These are phyloP conservation scores for Theonella swinhoei DNA, from an alignment of 37 sponge, comb jelly and placozoan species.

Conservation along the genomic window DNA sequence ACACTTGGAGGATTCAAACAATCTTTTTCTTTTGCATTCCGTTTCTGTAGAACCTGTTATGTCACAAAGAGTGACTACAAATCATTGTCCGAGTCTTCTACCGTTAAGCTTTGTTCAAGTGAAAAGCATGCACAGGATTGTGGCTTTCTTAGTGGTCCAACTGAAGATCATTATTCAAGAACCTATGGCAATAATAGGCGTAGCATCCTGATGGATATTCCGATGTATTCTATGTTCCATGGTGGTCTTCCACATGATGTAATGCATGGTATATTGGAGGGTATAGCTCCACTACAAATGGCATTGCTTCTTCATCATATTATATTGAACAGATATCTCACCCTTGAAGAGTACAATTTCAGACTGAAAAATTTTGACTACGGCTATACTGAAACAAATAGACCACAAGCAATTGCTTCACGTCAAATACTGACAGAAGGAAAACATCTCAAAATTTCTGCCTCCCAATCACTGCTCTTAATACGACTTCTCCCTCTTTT, in stretches of 20 bases:
- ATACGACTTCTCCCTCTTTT: constrained; percentile 34
- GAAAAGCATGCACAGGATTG: constrained; percentile 21
- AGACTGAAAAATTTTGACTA: constrained; percentile 35
- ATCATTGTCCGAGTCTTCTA: not conserved
- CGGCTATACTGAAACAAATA: constrained; percentile 27
- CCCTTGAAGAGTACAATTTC: constrained; percentile 28
- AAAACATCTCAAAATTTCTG: constrained; percentile 15
- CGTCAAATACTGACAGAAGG: not conserved
- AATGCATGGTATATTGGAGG: constrained; percentile 50
- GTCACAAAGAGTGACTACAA: not conserved
- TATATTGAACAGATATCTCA: not conserved
- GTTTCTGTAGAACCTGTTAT: constrained; percentile 36
- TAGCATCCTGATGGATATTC: constrained; percentile 6
- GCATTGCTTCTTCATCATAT: constrained; percentile 17
- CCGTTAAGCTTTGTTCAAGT: not conserved
- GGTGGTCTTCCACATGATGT: constrained; percentile 61
- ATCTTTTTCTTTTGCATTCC: constrained; percentile 33
- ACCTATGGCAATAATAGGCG: constrained; percentile 37
- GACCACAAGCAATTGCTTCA: constrained; percentile 15
- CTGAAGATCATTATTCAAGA: constrained; percentile 47
- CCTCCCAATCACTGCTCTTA: constrained; percentile 19
- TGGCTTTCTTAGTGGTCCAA: constrained; percentile 13
- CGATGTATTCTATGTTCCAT: constrained; percentile 10
- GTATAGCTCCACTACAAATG: constrained; percentile 38
- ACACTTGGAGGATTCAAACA: constrained; percentile 35